Base-by-base conservation (phyloP, 2,797 vertebrate species). In the Heteromormyrus szaboi region DNA sequence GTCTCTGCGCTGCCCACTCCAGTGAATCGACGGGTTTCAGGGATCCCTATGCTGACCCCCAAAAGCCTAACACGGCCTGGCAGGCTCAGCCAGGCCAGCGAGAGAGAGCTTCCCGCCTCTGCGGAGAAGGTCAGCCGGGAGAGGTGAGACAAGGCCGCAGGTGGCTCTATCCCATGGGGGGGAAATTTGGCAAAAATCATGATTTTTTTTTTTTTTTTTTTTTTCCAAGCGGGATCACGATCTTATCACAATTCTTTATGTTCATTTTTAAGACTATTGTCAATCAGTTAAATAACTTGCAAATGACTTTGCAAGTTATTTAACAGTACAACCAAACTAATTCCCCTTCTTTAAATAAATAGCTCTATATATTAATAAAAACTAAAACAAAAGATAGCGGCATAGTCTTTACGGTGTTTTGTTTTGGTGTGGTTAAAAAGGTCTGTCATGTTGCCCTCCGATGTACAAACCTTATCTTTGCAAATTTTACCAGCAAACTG, bases 1-100 rank as follows among this genome's bases (percentile, higher is more conserved):
- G 89, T 91, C 0, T 97, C 97, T 0, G 94, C 93, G 9, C 89
- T 98, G 4, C 98, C 98, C 6, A 98, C 97, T 0, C 97, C 98
- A 0, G 68, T 96, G 2, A 91, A 90, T 25, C 93, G 93, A 25
- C 93, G 94, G 12, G 44, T 91, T 50, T 97, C 96, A 0, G 89
- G 94, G 46, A 92, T 97, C 88, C 95, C 96, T 1, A 72, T 89
- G 3, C 33, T 89, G 2, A 97, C 97, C 2, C 96, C 97, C 0
- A 94, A 90, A 76, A 92, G 93, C 46, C 2, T 85, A 2, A 88
- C 93, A 14, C 93, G 91, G 22, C 11, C n/a, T 2, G 0, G 85
- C 5, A 90, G 89, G 62, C 90, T 89, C 0, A 89, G 2, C 2
- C 29, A 53, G 51, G 59, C 62, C 54, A 87, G 68, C 65, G 29